phyloP scores from a whole-genome alignment of 2,888 invertebrate genomes.

The Drosophila lutescens region DNA sequence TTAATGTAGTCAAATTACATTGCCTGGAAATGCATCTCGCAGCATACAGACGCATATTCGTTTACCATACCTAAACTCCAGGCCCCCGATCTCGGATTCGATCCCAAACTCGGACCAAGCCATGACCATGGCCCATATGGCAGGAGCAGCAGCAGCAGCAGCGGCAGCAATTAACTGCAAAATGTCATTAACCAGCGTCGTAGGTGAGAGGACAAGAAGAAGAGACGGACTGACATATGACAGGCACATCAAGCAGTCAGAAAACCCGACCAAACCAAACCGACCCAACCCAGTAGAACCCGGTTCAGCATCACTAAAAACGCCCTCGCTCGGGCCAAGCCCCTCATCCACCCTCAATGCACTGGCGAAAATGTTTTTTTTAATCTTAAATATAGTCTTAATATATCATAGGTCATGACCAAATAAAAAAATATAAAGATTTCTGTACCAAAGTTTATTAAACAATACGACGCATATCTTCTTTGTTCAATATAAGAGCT shows the following conservation, averaged over 20 bases:
- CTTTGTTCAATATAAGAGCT: too few relatives aligned
- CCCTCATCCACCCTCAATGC: conserved; percentile 35
- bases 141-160: conserved; percentile 39
- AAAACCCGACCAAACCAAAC: conserved; percentile 25
- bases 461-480: too few relatives aligned
- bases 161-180: conserved; percentile 73
- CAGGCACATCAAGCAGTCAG: conserved; percentile 68
- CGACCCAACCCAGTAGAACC: conserved; percentile 23
- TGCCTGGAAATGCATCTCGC: conserved; percentile 63
- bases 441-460: too few relatives aligned
- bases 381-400: neutral
- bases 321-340: conserved; percentile 48
- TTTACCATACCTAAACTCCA: conserved; percentile 56
- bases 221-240: conserved; percentile 73
- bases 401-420: neutral
- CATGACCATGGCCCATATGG: conserved; percentile 66
- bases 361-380: neutral
- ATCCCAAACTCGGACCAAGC: conserved; percentile 5
- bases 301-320: conserved; percentile 59
- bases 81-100: conserved; percentile 7
- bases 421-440: too few relatives aligned
- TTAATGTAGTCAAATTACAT: conserved; percentile 76
- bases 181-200: conserved; percentile 77
- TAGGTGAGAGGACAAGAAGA: conserved; percentile 68
- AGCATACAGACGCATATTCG: conserved; percentile 55